These are phyloP conservation scores for Lates japonicus DNA, from an alignment of 2,797 vertebrate genomes.

Conservation along the genomic window DNA sequence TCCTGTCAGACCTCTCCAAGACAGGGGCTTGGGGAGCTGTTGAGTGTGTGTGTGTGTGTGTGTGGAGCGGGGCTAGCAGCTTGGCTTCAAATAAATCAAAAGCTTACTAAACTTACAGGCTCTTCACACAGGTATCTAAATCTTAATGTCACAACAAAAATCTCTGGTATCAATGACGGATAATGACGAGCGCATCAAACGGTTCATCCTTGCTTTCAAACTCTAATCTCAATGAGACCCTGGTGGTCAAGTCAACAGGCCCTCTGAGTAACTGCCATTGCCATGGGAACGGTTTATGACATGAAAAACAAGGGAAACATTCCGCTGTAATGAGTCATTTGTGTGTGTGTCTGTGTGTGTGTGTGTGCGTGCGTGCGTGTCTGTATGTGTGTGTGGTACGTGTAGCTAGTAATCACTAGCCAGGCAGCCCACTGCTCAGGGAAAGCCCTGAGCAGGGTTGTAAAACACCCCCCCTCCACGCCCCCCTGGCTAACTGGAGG, in stretches of 20 bases:
- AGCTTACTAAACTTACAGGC: neutral
- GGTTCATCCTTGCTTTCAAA: slow-evolving; percentile 37
- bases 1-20: slow-evolving; percentile 59
- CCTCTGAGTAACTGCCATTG: slow-evolving; percentile 67
- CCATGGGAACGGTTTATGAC: slow-evolving; percentile 82
- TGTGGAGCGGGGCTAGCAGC: neutral
- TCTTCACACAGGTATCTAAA: slow-evolving; percentile 31
- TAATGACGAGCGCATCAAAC: slow-evolving; percentile 43
- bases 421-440: slow-evolving; percentile 77
- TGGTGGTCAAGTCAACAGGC: slow-evolving; percentile 76
- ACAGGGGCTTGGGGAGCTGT: slow-evolving; percentile 27
- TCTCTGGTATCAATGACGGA: slow-evolving; percentile 15
- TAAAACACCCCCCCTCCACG: slow-evolving; percentile 67
- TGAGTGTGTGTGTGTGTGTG: neutral
- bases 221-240: slow-evolving; percentile 68
- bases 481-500: slow-evolving; percentile 71
- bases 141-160: slow-evolving; percentile 21
- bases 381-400: slow-evolving; percentile 45
- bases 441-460: slow-evolving; percentile 81
- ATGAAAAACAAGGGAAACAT: slow-evolving; percentile 83
- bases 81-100: slow-evolving; percentile 29
- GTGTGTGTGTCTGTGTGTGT: slow-evolving; percentile 45
- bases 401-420: slow-evolving; percentile 76
- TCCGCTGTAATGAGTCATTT: slow-evolving; percentile 79
- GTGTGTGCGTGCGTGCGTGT: slow-evolving; percentile 27